phyloP scores from a whole-genome alignment of 2,113 vertebrate genomes.

The Puntigrus tetrazona region DNA sequence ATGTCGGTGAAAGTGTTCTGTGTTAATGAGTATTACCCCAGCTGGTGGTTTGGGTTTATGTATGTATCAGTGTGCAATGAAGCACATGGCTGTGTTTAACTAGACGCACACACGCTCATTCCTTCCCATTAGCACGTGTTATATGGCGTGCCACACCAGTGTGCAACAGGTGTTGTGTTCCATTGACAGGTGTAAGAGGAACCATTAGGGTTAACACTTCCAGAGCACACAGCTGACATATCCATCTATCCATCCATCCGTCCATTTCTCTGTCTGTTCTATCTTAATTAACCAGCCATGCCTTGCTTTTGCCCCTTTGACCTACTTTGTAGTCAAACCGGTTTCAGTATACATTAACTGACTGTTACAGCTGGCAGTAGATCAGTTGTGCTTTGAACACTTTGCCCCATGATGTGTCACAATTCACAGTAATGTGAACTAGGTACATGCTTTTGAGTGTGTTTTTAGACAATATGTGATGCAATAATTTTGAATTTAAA shows the following conservation, averaged over 20 bases:
- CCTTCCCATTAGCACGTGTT: constrained; percentile 44
- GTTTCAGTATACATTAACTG: not conserved
- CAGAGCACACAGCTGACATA: constrained; percentile 46
- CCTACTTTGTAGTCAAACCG: constrained; percentile 33
- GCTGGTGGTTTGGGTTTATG: constrained; percentile 18
- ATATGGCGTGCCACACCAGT: constrained; percentile 37
- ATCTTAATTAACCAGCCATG: constrained; percentile 43
- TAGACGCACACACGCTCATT: constrained; percentile 14
- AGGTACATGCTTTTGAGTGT: not conserved
- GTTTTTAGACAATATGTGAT: not conserved
- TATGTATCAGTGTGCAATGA: constrained; percentile 33
- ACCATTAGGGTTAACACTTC: constrained; percentile 56
- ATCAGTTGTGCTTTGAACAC: not conserved
- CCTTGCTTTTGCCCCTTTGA: constrained; percentile 34
- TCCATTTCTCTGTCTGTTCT: constrained; percentile 18
- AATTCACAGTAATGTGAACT: not conserved
- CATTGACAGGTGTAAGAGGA: constrained; percentile 50
- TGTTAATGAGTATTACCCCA: constrained; percentile 22
- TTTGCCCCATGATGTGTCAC: not conserved
- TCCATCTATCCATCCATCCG: not conserved
- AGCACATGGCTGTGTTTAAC: constrained; percentile 36
- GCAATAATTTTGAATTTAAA: not conserved
- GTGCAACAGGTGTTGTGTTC: constrained; percentile 54
- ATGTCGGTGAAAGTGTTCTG: not conserved
- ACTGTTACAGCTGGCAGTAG: not conserved